Evolutionary conservation across 2,113 vertebrate genomes (phyloP), one percentile per base, ranked within the genome.

Genomic region (Pangasianodon gigas): DNA sequence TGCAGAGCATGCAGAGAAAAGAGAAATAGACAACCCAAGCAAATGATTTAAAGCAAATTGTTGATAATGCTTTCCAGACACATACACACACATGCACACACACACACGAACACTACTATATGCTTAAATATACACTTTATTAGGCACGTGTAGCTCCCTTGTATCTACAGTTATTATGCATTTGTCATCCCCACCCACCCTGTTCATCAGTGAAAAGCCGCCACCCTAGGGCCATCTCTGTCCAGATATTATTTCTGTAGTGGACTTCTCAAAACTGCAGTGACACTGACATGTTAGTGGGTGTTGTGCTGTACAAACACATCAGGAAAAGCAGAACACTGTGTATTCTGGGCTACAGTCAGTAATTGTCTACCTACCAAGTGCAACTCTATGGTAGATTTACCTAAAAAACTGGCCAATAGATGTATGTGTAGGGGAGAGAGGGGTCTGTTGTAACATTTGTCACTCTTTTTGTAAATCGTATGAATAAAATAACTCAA

Each of bases 181-280:
- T 84, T 46, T 84, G 58, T 37, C 54, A 37, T 83, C 54, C 32
- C 32, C 32, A 60, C 32, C 77, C 81, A 60, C 32, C 2, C 6
- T 62, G 56, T 62, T 62, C 21, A 62, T 62, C 82, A 84, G 21
- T 26, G 37, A 16, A 62, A 60, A 62, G 9, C 24, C 46, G 37
- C 13, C 37, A 41, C 18, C 52, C 52, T 32, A 37, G 6, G 19
- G 52, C 51, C 52, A 6, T 58, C 82, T 84, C 5, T 26, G 5
- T 60, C 56, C 82, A 62, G 82, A 84, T 62, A 62, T 84, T 60
- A 84, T 84, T 84, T 62, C 37, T 84, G 82, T 44, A 84, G 32
- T 84, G 82, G 82, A 84, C 82, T 46, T 84, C 56, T 46, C 56
- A 84, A 60, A 11, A 60, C 56, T 60, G 10, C 56, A 44, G 37